Evolutionary conservation across 2,888 invertebrate species (phyloP), one percentile per base, ranked within the genome.

Genomic region (Opisthograptis luteolata): DNA sequence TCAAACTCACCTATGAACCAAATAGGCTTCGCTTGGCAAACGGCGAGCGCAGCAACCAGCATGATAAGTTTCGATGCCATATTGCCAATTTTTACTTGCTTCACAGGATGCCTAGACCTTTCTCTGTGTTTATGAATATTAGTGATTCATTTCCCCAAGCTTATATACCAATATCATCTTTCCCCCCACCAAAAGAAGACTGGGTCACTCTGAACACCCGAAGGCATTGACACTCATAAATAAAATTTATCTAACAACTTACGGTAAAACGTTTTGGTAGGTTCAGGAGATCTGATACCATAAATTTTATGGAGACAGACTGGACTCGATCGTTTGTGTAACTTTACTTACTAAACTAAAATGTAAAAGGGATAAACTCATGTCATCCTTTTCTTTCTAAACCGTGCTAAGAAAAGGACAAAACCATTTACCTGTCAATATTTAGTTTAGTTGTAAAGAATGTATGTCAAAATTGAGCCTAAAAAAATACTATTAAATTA

Each of bases 201-300:
- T 80, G 70, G 81, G 82, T 82, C 79, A 81, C 68, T 63, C 70
- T 70, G 64, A 67, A 68, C 71, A 73, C 58, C 68, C 66, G 70
- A 69, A 78, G 80, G 76, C 77, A 80, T 79, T 80, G 81, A 83
- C 81, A 84, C 78, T 76, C 77, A 75, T 80, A 81, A 80, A 75
- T 71, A 69, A 76, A 73, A 77, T 79, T 76, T 73, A 75, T 76
- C 70, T 71, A 71, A 60, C 68, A 66, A 63, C 61, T 81, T 83
- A 84, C 84, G 79, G 85, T 87, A 84, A 77, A 79, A 63, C 64
- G 64, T 73, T 79, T 70, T 75, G 70, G 81, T 72, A 62, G 63
- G 61, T 68, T 62, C 73, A 65, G 70, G 64, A 72, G 72, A 73
- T 76, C 65, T 59, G 74, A 75, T 72, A 72, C 55, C 70, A 73